These are phyloP conservation scores for Cataglyphis albicans DNA, from an alignment of 2,888 invertebrate species.

Conservation along the genomic window DNA sequence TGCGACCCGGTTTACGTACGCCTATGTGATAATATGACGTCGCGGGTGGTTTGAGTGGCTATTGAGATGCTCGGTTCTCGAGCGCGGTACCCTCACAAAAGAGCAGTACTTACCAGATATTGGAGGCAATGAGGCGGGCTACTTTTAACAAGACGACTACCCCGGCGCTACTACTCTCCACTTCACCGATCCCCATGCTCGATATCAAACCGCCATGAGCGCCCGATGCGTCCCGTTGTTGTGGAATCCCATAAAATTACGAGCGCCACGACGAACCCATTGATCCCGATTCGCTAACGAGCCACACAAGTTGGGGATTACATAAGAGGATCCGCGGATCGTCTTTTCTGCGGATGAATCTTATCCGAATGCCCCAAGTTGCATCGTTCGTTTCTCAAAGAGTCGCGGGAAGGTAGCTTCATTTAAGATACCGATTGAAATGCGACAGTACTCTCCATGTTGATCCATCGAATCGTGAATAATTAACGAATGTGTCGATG, in stretches of 20 bases:
- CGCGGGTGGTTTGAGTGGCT: slow-evolving; percentile 79
- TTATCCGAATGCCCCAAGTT: slow-evolving; percentile 51
- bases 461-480: background rate
- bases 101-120: slow-evolving; percentile 82
- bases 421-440: slow-evolving; percentile 21
- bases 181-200: slow-evolving; percentile 70
- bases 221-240: slow-evolving; percentile 75
- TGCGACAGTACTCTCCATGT: background rate
- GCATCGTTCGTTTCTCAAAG: slow-evolving; percentile 44
- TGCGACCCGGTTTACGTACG: slow-evolving; percentile 54
- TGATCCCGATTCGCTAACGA: slow-evolving; percentile 82
- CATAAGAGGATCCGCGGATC: slow-evolving; percentile 69
- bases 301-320: slow-evolving; percentile 62
- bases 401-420: slow-evolving; percentile 4
- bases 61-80: slow-evolving; percentile 83
- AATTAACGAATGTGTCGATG: background rate
- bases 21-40: slow-evolving; percentile 75
- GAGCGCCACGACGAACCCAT: slow-evolving; percentile 78
- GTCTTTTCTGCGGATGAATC: slow-evolving; percentile 71
- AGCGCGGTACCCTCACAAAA: slow-evolving; percentile 74
- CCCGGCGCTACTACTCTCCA: slow-evolving; percentile 57
- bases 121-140: slow-evolving; percentile 85
- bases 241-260: slow-evolving; percentile 79
- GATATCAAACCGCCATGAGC: slow-evolving; percentile 62
- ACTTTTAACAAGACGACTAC: slow-evolving; percentile 85